A percentile compares a stretch with the other conserved stretches of the same genome.
Conservation (phyloP, 2,888 invertebrate genomes). For the Bembecia ichneumoniformis region DNA sequence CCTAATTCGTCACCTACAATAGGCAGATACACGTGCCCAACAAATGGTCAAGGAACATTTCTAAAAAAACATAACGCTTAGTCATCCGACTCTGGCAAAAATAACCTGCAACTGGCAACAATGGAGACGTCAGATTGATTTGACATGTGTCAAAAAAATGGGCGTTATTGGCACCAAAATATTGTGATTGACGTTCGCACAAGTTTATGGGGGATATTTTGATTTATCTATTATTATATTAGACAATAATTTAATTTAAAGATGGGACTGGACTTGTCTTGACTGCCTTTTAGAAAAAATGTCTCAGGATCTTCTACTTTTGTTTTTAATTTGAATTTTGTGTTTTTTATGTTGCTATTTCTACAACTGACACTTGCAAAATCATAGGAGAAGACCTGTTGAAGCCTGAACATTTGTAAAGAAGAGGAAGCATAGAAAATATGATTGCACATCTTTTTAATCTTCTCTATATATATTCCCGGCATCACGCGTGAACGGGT, state of each 20-base stretch:
- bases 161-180: constrained; percentile 43
- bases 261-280: no score
- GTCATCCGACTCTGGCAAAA: constrained; percentile 16
- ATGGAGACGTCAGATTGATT: constrained; percentile 55
- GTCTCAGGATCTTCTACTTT: no score
- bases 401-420: no score
- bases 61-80: constrained; percentile 16
- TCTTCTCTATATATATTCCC: constrained; percentile 6
- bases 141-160: constrained; percentile 57
- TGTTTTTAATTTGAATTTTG: no score
- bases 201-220: constrained; percentile 25
- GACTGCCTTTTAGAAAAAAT: no score
- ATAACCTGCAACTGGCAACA: constrained; percentile 29
- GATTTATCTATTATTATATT: not conserved
- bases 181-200: constrained; percentile 32
- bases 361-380: no score
- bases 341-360: no score
- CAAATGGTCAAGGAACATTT: not conserved
- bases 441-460: not conserved
- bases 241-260: no score
- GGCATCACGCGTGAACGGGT: no score
- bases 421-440: no score
- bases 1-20: constrained; percentile 21
- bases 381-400: no score
- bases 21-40: constrained; percentile 10